These are phyloP conservation scores for Oryctolagus cuniculus DNA, from an alignment of 2,113 vertebrate species.

Conservation along the genomic window DNA sequence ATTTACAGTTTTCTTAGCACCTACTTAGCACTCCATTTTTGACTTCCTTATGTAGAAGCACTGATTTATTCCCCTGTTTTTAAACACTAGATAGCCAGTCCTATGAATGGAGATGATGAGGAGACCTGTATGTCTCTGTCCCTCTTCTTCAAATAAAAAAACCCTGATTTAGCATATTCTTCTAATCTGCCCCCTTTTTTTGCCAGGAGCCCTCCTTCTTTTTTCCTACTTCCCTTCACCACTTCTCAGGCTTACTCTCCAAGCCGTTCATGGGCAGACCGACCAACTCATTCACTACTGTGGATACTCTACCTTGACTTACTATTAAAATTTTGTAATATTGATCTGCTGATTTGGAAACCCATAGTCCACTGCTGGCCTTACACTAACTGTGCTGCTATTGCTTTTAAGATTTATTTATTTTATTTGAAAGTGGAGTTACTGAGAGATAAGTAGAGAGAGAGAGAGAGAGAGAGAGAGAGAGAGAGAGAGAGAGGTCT, in stretches of 20 bases:
- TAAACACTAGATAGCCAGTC: fast-evolving
- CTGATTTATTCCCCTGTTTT: neutral
- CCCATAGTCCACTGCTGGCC: neutral
- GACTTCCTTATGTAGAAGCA: neutral
- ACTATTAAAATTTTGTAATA: neutral
- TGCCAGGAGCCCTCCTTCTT: no score
- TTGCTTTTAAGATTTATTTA: neutral
- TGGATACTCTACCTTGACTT: neutral
- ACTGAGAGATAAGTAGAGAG: no score
- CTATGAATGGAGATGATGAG: neutral
- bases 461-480: no score
- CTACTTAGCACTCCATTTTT: neutral
- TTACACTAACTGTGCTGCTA: neutral
- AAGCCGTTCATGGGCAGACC: neutral
- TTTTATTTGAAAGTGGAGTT: no score
- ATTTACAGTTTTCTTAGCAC: neutral
- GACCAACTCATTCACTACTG: neutral
- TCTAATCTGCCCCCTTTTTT: neutral
- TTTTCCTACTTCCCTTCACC: neutral
- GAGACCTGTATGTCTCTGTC: no score
- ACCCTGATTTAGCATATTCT: neutral
- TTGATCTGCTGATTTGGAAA: constrained; percentile 20
- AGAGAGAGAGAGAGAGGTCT: no score
- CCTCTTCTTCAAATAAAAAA: no score
- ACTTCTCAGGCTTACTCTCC: neutral